phyloP scores from a whole-genome alignment of 2,888 invertebrate genomes.

The Rhaphigaster nebulosa region DNA sequence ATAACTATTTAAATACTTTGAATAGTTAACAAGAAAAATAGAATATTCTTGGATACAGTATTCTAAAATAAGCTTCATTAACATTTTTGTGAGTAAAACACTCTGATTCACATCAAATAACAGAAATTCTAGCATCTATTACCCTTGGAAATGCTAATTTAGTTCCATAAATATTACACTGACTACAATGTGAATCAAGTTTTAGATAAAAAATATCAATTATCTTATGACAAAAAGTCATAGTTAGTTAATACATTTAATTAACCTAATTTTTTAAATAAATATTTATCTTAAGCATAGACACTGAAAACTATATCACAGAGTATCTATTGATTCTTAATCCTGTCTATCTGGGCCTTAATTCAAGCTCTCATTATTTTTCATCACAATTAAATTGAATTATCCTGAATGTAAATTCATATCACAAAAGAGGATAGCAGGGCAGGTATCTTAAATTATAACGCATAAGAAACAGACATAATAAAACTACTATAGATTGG shows the following conservation, averaged over 20 bases:
- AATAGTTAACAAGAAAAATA: constrained; percentile 10
- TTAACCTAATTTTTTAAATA: constrained; percentile 25
- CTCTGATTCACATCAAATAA: neutral
- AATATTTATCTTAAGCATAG: constrained; percentile 39
- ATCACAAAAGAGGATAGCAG: constrained; percentile 27
- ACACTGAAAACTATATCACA: constrained; percentile 47
- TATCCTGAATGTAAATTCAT: constrained; percentile 33
- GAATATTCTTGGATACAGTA: neutral
- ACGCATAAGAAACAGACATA: constrained; percentile 43
- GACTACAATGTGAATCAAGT: constrained; percentile 7
- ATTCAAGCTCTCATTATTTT: constrained; percentile 31
- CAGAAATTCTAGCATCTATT: neutral
- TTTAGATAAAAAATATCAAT: neutral
- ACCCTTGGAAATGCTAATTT: neutral
- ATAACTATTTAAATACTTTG: neutral
- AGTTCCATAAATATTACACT: neutral
- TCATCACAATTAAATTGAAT: constrained; percentile 43
- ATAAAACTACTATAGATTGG: constrained; percentile 29
- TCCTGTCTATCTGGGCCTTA: neutral
- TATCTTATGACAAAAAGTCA: neutral
- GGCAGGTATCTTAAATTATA: constrained; percentile 50
- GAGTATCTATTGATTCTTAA: constrained; percentile 6
- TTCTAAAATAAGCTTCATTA: neutral
- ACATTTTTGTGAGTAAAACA: neutral
- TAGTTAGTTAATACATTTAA: neutral